Evolutionary conservation across 2,113 vertebrate genomes (phyloP), one percentile per base, ranked within the genome.

Genomic region (Syngnathus floridae): DNA sequence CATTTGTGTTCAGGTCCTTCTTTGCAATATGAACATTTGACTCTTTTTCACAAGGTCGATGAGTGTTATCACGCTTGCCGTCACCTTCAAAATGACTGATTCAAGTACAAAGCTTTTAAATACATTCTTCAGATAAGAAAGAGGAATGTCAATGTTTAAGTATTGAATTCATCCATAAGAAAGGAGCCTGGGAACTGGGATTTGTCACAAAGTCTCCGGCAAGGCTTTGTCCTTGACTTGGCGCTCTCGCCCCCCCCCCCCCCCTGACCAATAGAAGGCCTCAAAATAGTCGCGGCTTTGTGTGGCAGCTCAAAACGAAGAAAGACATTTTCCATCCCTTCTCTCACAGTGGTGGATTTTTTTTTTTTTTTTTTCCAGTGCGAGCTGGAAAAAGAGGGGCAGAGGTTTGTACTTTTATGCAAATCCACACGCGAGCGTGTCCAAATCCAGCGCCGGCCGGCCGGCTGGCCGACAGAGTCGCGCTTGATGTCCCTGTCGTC

Each of bases 61-160:
- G 5, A 7, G 13, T 5, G 26, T 35, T 35, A 56, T 56, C 54
- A 31, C 54, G 26, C 26, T 41, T 0, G 11, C 38, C 1, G 58
- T 60, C 37, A 40, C n/a, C 9, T 72, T 67, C 35, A 75, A 75
- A 81, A 82, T 80, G 80, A 88, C 77, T 76, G 73, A 81, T 85
- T 67, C 62, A 55, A 77, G 67, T 66, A 78, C 78, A 77, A 69
- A 80, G 75, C 69, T 65, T 43, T 43, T 78, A 76, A 85, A 90
- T 71, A 72, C 79, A 84, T 82, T 82, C 81, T 78, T 70, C 14
- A 77, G 86, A 90, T 87, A 88, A 84, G 75, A 80, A 71, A 58
- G 63, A 80, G 65, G 71, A 86, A 78, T 76, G 88, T 78, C 81
- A 86, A 87, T 86, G 82, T 87, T 86, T 85, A 75, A 67, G 49